phyloP scores from a whole-genome alignment of 2,797 vertebrate species.

The Etheostoma nigrum region DNA sequence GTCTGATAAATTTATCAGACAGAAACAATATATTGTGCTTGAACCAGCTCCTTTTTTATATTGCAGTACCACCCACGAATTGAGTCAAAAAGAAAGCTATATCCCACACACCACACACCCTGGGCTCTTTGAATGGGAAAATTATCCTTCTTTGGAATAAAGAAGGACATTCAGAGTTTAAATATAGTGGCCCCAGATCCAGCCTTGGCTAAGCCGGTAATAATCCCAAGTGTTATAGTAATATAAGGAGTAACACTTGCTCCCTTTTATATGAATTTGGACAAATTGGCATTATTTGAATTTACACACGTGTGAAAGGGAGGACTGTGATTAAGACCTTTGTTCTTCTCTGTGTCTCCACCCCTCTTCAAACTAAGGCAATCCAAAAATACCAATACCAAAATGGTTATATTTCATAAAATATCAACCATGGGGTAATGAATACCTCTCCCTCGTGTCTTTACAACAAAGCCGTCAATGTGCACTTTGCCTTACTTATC shows the following conservation, averaged over 20 bases:
- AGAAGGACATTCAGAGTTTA: slow-evolving; percentile 22
- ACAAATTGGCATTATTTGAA: neutral
- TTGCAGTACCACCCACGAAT: slow-evolving; percentile 51
- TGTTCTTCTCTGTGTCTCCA: neutral
- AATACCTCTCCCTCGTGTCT: slow-evolving; percentile 20
- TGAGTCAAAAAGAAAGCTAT: neutral
- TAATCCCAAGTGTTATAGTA: slow-evolving; percentile 1
- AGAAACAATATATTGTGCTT: slow-evolving; percentile 51
- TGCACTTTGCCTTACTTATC: slow-evolving; percentile 33
- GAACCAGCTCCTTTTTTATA: slow-evolving; percentile 22
- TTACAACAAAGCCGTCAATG: slow-evolving; percentile 17
- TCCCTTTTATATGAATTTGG: neutral
- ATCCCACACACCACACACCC: slow-evolving; percentile 58
- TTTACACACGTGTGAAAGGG: slow-evolving; percentile 12
- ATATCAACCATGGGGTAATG: slow-evolving; percentile 32
- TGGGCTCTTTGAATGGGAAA: slow-evolving; percentile 36
- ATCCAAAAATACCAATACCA: slow-evolving; percentile 15
- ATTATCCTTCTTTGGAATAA: slow-evolving; percentile 20
- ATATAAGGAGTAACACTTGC: neutral
- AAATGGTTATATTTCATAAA: slow-evolving; percentile 12
- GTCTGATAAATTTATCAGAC: slow-evolving; percentile 59
- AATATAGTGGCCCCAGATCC: slow-evolving; percentile 19
- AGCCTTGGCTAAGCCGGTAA: slow-evolving; percentile 5
- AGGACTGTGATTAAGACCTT: neutral
- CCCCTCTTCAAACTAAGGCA: neutral